A percentile compares a stretch with the other conserved stretches of the same genome.
phyloP scores from a whole-genome alignment of 2,113 vertebrate species.

The Passer domesticus region DNA sequence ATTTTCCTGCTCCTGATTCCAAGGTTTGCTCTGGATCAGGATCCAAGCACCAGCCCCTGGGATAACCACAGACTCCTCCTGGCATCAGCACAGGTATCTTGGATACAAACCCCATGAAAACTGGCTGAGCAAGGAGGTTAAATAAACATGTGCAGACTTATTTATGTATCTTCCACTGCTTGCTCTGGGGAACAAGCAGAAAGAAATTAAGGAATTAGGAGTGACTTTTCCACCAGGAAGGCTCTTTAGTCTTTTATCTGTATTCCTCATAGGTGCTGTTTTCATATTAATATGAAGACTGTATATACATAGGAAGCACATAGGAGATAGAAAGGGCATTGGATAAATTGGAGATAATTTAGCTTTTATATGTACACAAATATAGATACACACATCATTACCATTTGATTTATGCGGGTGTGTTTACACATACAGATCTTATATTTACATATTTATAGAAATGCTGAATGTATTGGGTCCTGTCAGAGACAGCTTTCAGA shows the following conservation, averaged over 20 bases:
- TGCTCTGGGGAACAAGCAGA: not conserved
- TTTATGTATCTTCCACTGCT: not conserved
- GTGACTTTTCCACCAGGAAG: not conserved
- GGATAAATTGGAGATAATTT: slow-evolving; percentile 55
- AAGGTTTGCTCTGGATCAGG: not conserved
- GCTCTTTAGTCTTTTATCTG: not conserved
- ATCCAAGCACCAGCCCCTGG: not conserved
- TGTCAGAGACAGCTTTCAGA: slow-evolving; percentile 9
- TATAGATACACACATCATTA: slow-evolving; percentile 54
- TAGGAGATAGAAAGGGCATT: not conserved
- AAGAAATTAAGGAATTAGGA: slow-evolving; percentile 34
- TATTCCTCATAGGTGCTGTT: slow-evolving; percentile 28
- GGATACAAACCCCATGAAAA: not conserved
- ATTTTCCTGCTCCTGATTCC: not conserved
- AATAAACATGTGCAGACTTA: not conserved
- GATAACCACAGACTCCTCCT: not conserved
- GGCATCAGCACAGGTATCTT: not conserved
- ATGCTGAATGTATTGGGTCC: slow-evolving; percentile 12
- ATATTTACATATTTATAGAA: slow-evolving; percentile 59
- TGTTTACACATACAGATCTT: slow-evolving; percentile 52
- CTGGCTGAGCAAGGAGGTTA: not conserved
- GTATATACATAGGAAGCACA: not conserved
- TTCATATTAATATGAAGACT: not conserved
- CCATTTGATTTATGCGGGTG: slow-evolving; percentile 40
- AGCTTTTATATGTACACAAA: slow-evolving; percentile 34